Percentiles rank a stretch among this genome's conserved stretches.
These are phyloP conservation scores for Anhinga rufa DNA, from an alignment of 2,113 vertebrate genomes.

Conservation along the genomic window DNA sequence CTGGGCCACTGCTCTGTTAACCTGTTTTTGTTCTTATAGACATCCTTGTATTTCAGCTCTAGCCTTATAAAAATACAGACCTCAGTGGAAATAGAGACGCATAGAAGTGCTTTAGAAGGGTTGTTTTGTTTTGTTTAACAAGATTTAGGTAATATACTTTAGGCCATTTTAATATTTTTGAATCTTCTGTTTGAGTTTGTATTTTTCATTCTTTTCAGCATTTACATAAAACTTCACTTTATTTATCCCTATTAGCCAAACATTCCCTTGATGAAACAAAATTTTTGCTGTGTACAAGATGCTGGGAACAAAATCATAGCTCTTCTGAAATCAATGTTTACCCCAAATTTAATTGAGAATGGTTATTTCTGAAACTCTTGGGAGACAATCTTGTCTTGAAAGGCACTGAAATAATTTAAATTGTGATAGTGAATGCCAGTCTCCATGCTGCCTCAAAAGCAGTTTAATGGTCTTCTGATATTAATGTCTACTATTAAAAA, in stretches of 20 bases:
- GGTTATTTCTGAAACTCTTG: neutral
- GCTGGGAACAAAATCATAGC: neutral
- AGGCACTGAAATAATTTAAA: neutral
- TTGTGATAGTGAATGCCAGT: neutral
- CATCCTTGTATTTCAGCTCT: neutral
- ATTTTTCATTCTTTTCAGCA: neutral
- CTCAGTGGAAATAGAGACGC: neutral
- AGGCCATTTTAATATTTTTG: neutral
- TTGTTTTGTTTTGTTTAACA: neutral
- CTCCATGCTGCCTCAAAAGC: neutral
- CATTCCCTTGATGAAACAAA: neutral
- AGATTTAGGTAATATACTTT: neutral
- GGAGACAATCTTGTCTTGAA: neutral
- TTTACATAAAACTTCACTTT: neutral
- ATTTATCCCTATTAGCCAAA: neutral
- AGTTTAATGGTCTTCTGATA: neutral
- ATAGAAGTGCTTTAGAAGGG: neutral
- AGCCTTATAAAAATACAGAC: neutral
- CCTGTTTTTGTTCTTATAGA: neutral
- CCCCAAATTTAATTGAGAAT: neutral
- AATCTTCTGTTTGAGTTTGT: neutral
- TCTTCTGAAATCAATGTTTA: neutral
- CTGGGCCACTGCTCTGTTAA: too few species aligned
- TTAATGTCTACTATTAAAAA: neutral
- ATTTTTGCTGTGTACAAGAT: neutral